phyloP scores from a whole-genome alignment of 2,113 vertebrate genomes.

The Rhinopomastus cyanomelas region DNA sequence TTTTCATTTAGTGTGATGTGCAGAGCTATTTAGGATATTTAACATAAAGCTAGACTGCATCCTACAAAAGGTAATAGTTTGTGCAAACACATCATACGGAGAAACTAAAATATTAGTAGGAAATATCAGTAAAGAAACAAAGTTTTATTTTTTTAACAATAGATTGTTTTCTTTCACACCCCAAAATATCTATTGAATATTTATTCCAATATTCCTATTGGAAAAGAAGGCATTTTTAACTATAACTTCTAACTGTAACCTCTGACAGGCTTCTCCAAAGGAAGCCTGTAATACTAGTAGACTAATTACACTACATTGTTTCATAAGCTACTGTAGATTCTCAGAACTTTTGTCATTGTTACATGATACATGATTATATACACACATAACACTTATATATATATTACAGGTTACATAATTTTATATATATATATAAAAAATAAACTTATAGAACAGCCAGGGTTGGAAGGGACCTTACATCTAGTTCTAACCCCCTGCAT shows the following conservation, averaged over 20 bases:
- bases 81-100: not conserved
- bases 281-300: not conserved
- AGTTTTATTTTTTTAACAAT: not conserved
- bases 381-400: too few relatives aligned
- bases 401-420: too few relatives aligned
- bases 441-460: too few relatives aligned
- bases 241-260: too few relatives aligned
- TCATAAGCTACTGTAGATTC: not conserved
- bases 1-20: not conserved
- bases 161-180: not conserved
- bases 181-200: not conserved
- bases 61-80: not conserved
- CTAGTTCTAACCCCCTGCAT: too few relatives aligned
- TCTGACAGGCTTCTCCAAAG: not conserved
- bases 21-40: not conserved
- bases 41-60: not conserved
- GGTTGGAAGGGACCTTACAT: too few relatives aligned
- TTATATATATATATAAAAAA: too few relatives aligned
- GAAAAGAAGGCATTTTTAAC: not conserved
- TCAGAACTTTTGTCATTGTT: not conserved
- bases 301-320: not conserved
- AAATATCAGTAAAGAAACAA: not conserved
- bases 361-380: not conserved
- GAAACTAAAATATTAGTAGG: not conserved
- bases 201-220: not conserved